These are phyloP conservation scores for Dryococelus australis DNA, from an alignment of 2,888 invertebrate species.

Conservation along the genomic window DNA sequence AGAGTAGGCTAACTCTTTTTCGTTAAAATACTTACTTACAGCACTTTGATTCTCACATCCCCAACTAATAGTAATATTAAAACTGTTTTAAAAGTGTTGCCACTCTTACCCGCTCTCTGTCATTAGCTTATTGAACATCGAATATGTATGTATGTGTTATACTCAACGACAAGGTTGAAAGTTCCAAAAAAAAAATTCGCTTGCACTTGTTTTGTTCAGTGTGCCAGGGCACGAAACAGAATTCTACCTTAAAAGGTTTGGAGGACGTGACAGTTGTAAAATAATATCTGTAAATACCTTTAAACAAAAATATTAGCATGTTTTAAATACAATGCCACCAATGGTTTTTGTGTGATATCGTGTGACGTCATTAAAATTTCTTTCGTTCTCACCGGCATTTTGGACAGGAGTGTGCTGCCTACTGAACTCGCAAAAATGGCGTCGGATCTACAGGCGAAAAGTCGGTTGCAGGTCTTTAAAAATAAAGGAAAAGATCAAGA, in stretches of 20 bases:
- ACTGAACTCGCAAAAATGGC: constrained; percentile 63
- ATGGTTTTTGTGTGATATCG: constrained; percentile 17
- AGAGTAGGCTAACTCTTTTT: too few species aligned
- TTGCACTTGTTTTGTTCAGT: too few species aligned
- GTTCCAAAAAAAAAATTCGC: too few species aligned
- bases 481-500: constrained; percentile 99
- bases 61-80: too few species aligned
- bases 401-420: constrained; percentile 45
- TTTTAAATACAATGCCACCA: constrained; percentile 13
- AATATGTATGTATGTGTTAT: too few species aligned
- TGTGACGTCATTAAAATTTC: constrained; percentile 44
- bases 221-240: background rate
- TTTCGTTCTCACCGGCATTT: constrained; percentile 47
- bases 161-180: too few species aligned
- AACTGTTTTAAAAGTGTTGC: too few species aligned
- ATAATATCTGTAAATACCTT: constrained; percentile 7
- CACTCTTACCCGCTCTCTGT: too few species aligned
- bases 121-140: too few species aligned
- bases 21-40: too few species aligned
- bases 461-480: constrained; percentile 94
- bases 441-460: constrained; percentile 77
- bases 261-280: background rate
- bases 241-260: background rate
- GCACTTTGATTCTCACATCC: too few species aligned
- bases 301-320: background rate